A percentile compares a stretch with the other conserved stretches of the same genome.
phyloP scores from a whole-genome alignment of 64 coral and sea anemone species.

The Porites lutea region DNA sequence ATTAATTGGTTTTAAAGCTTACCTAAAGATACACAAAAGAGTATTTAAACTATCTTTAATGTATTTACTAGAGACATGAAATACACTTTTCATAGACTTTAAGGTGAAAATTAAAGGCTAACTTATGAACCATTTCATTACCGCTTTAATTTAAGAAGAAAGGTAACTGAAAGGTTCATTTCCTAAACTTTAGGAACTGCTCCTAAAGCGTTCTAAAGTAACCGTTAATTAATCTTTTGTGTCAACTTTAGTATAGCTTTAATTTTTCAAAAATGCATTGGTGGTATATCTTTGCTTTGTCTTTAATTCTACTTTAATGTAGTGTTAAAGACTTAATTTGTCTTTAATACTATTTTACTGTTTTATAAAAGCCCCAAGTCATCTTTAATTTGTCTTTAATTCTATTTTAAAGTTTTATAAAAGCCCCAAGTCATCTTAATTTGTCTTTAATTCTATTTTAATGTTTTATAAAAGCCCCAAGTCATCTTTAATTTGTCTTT shows the following conservation, averaged over 20 bases:
- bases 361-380: background rate
- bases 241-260: background rate
- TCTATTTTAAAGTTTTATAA: background rate
- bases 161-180: slow-evolving; percentile 14
- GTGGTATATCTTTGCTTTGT: background rate
- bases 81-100: background rate
- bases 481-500: background rate
- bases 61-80: background rate
- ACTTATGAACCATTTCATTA: background rate
- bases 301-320: background rate
- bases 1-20: background rate
- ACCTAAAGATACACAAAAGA: slow-evolving; percentile 6
- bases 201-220: background rate
- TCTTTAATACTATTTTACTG: slow-evolving; percentile 1
- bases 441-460: background rate
- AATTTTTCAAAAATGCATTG: background rate
- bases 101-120: background rate
- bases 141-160: background rate
- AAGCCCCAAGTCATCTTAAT: background rate
- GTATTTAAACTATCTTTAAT: background rate
- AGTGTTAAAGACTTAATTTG: background rate
- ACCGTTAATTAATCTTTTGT: background rate
- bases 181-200: background rate
- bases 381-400: slow-evolving; percentile 3
- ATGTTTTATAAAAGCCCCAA: background rate